phyloP scores from a whole-genome alignment of 2,888 invertebrate genomes.

The Nezara viridula region DNA sequence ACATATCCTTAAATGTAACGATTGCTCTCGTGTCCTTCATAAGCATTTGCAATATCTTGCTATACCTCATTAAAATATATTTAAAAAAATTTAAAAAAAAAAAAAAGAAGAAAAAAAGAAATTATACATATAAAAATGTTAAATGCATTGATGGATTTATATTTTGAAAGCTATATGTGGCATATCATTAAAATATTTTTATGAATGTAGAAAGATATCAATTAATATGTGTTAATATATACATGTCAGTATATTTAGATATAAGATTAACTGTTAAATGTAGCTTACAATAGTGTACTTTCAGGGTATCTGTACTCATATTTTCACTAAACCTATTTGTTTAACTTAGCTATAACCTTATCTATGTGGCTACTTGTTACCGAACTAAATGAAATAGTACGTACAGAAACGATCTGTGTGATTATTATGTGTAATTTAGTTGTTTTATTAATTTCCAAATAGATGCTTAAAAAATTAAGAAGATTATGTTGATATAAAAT shows the following conservation, averaged over 20 bases:
- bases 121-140: constrained; percentile 53
- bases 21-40: constrained; percentile 42
- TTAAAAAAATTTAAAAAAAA: constrained; percentile 57
- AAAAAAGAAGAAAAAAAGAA: constrained; percentile 32
- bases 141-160: constrained; percentile 61
- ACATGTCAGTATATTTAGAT: constrained; percentile 62
- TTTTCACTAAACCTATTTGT: constrained; percentile 45
- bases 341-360: constrained; percentile 31
- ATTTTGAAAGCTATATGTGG: constrained; percentile 62
- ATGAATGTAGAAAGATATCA: constrained; percentile 58
- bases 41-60: constrained; percentile 46
- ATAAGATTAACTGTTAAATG: constrained; percentile 59
- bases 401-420: background rate
- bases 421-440: background rate
- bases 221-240: constrained; percentile 58
- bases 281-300: constrained; percentile 63
- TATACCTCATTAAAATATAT: constrained; percentile 62
- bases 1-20: background rate
- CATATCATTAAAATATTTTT: constrained; percentile 61
- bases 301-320: constrained; percentile 62
- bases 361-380: constrained; percentile 31
- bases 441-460: constrained; percentile 12
- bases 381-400: constrained; percentile 7
- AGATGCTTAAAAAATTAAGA: background rate
- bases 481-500: background rate